Percentiles rank a stretch among this genome's conserved stretches.
Evolutionary conservation across 1,140 invertebrate genomes (phyloP).

Genomic region (Eubasilissa regina): DNA sequence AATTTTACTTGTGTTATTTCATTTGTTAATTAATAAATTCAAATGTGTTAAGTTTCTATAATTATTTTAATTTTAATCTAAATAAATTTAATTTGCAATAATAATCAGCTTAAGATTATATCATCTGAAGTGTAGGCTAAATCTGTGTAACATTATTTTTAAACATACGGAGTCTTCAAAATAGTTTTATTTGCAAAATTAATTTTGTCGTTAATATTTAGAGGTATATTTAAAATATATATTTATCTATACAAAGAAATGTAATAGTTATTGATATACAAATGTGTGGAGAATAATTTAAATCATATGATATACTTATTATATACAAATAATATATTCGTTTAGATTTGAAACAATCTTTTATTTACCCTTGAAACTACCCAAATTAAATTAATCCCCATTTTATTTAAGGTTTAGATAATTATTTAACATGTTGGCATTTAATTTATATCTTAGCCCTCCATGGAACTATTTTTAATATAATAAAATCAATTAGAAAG

Average conservation of each 20-base stretch:
- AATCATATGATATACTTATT: constrained; percentile 55
- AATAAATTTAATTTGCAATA: constrained; percentile 44
- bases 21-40: constrained; percentile 43
- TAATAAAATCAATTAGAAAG: no score
- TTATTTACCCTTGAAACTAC: not conserved
- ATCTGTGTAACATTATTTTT: constrained; percentile 36
- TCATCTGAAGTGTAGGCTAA: constrained; percentile 42
- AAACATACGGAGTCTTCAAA: constrained; percentile 42
- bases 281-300: constrained; percentile 54
- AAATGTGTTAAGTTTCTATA: constrained; percentile 46
- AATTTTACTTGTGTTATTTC: constrained; percentile 44
- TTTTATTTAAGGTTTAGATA: not conserved
- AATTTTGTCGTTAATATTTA: constrained; percentile 46
- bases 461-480: no score
- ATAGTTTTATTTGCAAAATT: constrained; percentile 44
- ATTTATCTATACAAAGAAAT: constrained; percentile 47
- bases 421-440: no score
- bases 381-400: constrained; percentile 15
- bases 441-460: no score
- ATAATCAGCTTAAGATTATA: constrained; percentile 27
- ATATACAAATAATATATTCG: constrained; percentile 52
- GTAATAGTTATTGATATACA: constrained; percentile 55
- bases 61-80: constrained; percentile 11
- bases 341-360: constrained; percentile 54
- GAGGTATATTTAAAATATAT: constrained; percentile 54